phyloP scores from a whole-genome alignment of 2,113 vertebrate species.

The Ursus arctos region DNA sequence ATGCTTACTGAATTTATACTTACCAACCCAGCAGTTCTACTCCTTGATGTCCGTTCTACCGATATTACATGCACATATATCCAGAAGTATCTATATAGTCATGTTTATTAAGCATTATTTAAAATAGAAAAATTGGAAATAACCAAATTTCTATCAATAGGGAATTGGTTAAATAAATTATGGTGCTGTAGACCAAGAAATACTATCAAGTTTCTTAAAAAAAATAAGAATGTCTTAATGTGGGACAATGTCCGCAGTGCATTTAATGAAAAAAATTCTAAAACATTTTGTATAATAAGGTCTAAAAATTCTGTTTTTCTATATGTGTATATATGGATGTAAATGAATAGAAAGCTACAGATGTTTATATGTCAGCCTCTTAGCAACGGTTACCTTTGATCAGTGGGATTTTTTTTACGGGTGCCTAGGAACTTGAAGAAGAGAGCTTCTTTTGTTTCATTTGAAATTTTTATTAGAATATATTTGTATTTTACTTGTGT shows the following conservation, averaged over 20 bases:
- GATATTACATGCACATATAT: background rate
- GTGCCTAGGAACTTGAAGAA: background rate
- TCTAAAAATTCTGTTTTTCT: slow-evolving; percentile 1
- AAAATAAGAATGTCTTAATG: slow-evolving; percentile 1
- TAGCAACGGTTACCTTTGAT: background rate
- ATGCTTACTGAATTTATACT: background rate
- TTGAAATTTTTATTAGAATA: background rate
- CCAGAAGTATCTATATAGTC: background rate
- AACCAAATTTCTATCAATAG: background rate
- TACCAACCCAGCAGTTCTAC: background rate
- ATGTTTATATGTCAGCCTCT: background rate
- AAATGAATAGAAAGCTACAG: background rate
- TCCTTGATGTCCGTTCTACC: background rate
- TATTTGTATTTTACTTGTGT: background rate
- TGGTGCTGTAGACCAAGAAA: background rate
- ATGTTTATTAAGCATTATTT: slow-evolving; percentile 52
- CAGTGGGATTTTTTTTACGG: background rate
- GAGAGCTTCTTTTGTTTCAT: background rate
- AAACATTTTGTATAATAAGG: background rate
- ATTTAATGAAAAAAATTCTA: background rate
- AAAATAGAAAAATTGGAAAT: slow-evolving; percentile 19
- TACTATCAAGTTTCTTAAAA: background rate
- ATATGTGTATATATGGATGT: background rate
- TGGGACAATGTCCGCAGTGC: background rate
- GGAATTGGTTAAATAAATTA: background rate